Evolutionary conservation across 2,888 invertebrate genomes (phyloP).

Genomic region (Pteria penguin): DNA sequence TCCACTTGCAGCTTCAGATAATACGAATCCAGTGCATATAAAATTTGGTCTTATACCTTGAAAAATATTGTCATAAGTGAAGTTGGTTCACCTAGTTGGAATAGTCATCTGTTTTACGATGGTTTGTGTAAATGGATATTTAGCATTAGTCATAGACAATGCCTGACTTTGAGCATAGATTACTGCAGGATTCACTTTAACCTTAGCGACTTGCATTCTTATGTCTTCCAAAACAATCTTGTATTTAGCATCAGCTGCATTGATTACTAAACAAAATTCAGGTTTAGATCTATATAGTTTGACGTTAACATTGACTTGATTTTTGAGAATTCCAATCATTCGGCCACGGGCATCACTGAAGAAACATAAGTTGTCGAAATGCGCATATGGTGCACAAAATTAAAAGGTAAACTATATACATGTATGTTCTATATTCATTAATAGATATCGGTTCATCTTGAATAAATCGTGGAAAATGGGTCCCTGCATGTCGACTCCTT

Average conservation of each 20-base stretch:
- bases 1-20: conserved; percentile 24
- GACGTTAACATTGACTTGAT: conserved; percentile 47
- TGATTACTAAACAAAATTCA: conserved; percentile 37
- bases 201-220: too few relatives aligned
- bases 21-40: conserved; percentile 42
- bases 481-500: conserved; percentile 46
- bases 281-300: conserved; percentile 44
- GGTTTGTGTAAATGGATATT: too few relatives aligned
- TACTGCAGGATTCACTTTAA: too few relatives aligned
- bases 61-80: too few relatives aligned
- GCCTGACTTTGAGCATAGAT: too few relatives aligned
- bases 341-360: too few relatives aligned
- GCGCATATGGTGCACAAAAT: too few relatives aligned
- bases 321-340: too few relatives aligned
- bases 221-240: conserved; percentile 28
- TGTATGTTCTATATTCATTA: too few relatives aligned
- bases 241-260: conserved; percentile 7
- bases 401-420: too few relatives aligned
- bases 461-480: conserved; percentile 46
- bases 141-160: too few relatives aligned
- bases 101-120: conserved; percentile 26
- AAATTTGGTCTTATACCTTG: conserved; percentile 33
- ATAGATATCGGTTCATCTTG: conserved; percentile 36
- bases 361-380: too few relatives aligned
- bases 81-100: conserved; percentile 32